Evolutionary conservation across 1,140 invertebrate species (phyloP).

Genomic region (Drosophila seguyi): DNA sequence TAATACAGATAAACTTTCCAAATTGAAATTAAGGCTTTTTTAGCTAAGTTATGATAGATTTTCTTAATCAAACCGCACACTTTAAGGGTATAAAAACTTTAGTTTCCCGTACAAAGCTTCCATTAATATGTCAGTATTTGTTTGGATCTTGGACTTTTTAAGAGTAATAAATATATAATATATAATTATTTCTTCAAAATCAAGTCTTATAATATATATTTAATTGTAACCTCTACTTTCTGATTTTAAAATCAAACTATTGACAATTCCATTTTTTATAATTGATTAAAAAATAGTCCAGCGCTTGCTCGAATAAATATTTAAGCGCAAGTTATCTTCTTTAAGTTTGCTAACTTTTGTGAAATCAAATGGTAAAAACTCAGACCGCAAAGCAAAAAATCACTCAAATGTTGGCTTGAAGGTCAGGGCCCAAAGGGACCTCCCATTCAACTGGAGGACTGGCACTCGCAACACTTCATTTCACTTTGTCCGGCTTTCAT

Average conservation of each 20-base stretch:
- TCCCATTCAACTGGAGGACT: background rate
- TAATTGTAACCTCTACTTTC: background rate
- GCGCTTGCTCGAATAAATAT: background rate
- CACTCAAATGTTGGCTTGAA: background rate
- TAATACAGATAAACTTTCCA: background rate
- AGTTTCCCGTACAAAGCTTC: too few species aligned
- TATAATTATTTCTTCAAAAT: too few species aligned
- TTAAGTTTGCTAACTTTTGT: background rate
- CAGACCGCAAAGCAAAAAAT: background rate
- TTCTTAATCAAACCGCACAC: background rate
- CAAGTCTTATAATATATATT: background rate
- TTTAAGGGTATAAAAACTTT: background rate
- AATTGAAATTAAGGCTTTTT: background rate
- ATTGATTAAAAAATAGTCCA: too few species aligned
- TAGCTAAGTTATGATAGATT: background rate
- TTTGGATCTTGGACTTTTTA: too few species aligned
- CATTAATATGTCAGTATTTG: too few species aligned
- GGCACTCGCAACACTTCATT: slow-evolving; percentile 34
- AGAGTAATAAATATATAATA: background rate
- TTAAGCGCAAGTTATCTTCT: background rate
- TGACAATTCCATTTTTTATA: background rate
- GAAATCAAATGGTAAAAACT: too few species aligned
- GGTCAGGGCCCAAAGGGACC: background rate
- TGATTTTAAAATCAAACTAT: background rate
- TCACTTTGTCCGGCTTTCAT: slow-evolving; percentile 41